These are phyloP conservation scores for Tenthredo mesomela DNA, from an alignment of 2,888 invertebrate species.

Conservation along the genomic window DNA sequence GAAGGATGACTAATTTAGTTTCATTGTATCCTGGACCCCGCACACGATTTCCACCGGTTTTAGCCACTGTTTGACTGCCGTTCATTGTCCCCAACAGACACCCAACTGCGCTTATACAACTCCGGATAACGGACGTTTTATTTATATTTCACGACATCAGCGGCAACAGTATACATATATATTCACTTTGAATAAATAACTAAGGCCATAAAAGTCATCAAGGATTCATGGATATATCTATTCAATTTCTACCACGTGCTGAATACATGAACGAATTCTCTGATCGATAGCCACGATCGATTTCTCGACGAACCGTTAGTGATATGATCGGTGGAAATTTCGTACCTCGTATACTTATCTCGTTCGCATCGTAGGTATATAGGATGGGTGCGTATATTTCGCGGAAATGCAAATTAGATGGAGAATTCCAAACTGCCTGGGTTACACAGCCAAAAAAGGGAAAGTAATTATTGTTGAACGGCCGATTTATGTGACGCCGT, in stretches of 20 bases:
- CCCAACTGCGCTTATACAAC: conserved; percentile 18
- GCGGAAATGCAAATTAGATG: neutral
- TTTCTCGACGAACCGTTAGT: too few species aligned
- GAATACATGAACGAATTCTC: neutral
- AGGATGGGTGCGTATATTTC: neutral
- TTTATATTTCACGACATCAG: conserved; percentile 3
- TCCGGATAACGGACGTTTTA: neutral
- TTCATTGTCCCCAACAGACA: conserved; percentile 15
- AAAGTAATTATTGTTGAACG: conserved; percentile 18
- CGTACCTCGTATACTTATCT: too few species aligned
- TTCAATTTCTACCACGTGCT: neutral
- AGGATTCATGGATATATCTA: neutral
- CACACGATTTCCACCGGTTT: conserved; percentile 7
- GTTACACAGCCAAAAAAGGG: neutral
- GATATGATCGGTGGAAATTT: too few species aligned
- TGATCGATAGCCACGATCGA: neutral
- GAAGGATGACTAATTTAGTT: conserved; percentile 47
- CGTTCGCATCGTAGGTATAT: too few species aligned
- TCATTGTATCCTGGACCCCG: conserved; percentile 29
- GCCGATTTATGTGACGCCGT: conserved; percentile 40
- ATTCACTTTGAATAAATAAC: neutral
- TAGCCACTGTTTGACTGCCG: conserved; percentile 30
- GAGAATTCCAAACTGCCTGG: neutral
- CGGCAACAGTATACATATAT: neutral
- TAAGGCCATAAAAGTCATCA: neutral